A percentile compares a stretch with the other conserved stretches of the same genome.
Conservation (phyloP, 1,140 invertebrate species). For the Magallana angulata region DNA sequence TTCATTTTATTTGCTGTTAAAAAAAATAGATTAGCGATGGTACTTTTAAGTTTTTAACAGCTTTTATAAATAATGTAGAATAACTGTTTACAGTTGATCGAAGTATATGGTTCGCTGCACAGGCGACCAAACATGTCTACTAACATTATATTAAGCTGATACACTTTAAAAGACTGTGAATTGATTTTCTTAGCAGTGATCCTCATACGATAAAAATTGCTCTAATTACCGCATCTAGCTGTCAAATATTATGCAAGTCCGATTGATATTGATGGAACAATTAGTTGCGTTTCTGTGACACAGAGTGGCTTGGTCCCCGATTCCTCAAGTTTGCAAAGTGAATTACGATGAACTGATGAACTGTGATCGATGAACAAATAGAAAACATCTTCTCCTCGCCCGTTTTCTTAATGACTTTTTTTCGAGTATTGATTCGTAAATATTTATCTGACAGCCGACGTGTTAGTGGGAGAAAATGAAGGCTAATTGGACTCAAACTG, state of each 20-base stretch:
- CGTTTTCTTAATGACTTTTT: constrained; percentile 12
- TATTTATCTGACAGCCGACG: neutral
- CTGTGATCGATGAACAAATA: constrained; percentile 20
- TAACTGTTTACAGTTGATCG: no score
- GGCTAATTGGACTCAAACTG: constrained; percentile 6
- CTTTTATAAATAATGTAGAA: no score
- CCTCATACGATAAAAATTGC: neutral
- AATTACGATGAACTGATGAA: constrained; percentile 30
- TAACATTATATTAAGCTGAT: no score
- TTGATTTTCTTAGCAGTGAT: neutral
- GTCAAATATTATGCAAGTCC: constrained; percentile 29
- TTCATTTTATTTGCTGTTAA: no score
- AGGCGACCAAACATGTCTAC: no score
- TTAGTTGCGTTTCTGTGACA: constrained; percentile 14
- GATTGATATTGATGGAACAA: constrained; percentile 30
- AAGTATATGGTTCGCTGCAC: no score
- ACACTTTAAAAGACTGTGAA: neutral
- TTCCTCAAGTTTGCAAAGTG: constrained; percentile 35
- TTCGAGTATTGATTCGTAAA: constrained; percentile 9
- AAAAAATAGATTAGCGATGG: no score
- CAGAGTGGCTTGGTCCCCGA: neutral
- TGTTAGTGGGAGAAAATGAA: neutral
- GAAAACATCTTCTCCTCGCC: constrained; percentile 26
- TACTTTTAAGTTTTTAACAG: no score
- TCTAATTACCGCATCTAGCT: constrained; percentile 27